These are phyloP conservation scores for Melanerpes formicivorus DNA, from an alignment of 2,113 vertebrate species.

Conservation along the genomic window DNA sequence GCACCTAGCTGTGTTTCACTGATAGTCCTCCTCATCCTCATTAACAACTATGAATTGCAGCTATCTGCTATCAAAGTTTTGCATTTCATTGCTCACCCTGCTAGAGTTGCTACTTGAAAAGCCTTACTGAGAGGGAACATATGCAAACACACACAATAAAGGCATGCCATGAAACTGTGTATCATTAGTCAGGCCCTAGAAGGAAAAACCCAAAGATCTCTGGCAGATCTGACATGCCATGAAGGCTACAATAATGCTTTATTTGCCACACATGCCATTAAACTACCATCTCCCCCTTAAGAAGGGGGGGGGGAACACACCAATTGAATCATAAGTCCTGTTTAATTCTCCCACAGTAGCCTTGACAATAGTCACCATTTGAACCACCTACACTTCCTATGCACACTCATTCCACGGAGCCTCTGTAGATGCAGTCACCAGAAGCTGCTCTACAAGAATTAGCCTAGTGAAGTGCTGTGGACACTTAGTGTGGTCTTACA, in stretches of 20 bases:
- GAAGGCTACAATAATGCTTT: neutral
- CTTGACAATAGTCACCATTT: constrained; percentile 4
- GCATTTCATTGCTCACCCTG: neutral
- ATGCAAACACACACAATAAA: neutral
- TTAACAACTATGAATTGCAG: neutral
- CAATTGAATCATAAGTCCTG: neutral
- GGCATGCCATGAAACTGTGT: neutral
- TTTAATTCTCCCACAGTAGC: constrained; percentile 23
- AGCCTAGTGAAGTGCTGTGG: neutral
- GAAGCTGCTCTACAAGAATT: neutral
- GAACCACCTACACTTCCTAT: constrained; percentile 22
- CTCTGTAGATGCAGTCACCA: neutral
- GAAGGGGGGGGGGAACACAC: neutral
- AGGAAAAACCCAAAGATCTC: neutral
- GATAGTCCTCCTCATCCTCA: neutral
- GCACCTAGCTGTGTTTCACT: neutral
- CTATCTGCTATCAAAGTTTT: neutral
- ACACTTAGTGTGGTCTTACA: neutral
- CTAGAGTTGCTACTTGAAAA: neutral
- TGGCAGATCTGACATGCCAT: neutral
- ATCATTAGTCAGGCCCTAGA: neutral
- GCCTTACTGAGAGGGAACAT: neutral
- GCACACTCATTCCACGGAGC: neutral
- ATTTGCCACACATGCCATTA: constrained; percentile 1
- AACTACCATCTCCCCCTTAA: neutral